Percentiles rank a stretch among this genome's conserved stretches.
Evolutionary conservation across 2,888 invertebrate species (phyloP).

Genomic region (Drosophila mercatorum): DNA sequence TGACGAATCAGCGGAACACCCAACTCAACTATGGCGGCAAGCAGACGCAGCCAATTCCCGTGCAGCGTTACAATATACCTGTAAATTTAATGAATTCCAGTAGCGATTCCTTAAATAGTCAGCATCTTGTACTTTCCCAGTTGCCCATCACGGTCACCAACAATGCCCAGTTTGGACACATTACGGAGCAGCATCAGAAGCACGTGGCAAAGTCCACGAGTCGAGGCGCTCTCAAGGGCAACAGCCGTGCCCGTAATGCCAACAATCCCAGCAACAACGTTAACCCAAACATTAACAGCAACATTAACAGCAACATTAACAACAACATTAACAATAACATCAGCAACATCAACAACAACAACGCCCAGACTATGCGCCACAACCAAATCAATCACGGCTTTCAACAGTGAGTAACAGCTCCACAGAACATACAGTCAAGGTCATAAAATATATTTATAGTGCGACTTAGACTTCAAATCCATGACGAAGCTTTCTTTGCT

Average conservation of each 20-base stretch:
- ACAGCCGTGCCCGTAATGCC: slow-evolving; percentile 33
- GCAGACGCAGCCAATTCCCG: slow-evolving; percentile 57
- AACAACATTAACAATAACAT: slow-evolving; percentile 12
- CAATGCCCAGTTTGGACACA: slow-evolving; percentile 47
- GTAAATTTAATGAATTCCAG: slow-evolving; percentile 57
- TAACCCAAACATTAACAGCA: slow-evolving; percentile 25
- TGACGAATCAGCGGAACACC: slow-evolving; percentile 49
- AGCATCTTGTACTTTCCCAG: slow-evolving; percentile 44
- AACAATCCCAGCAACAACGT: slow-evolving; percentile 20
- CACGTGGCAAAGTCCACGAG: slow-evolving; percentile 53
- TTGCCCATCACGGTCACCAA: slow-evolving; percentile 75
- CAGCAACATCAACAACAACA: slow-evolving; percentile 28
- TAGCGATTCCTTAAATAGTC: not conserved
- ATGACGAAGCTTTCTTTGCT: not conserved
- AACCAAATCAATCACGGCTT: slow-evolving; percentile 64
- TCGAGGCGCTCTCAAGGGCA: slow-evolving; percentile 44
- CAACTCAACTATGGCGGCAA: slow-evolving; percentile 35
- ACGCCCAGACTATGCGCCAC: slow-evolving; percentile 53
- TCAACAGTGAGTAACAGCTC: slow-evolving; percentile 54
- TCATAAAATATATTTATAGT: not conserved
- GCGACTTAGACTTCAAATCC: not conserved
- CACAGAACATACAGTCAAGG: not conserved
- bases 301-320: slow-evolving; percentile 21
- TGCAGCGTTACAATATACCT: slow-evolving; percentile 81
- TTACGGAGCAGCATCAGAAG: slow-evolving; percentile 63